A percentile compares a stretch with the other conserved stretches of the same genome.
phyloP scores from a whole-genome alignment of 2,113 vertebrate species.

The Carassius auratus region DNA sequence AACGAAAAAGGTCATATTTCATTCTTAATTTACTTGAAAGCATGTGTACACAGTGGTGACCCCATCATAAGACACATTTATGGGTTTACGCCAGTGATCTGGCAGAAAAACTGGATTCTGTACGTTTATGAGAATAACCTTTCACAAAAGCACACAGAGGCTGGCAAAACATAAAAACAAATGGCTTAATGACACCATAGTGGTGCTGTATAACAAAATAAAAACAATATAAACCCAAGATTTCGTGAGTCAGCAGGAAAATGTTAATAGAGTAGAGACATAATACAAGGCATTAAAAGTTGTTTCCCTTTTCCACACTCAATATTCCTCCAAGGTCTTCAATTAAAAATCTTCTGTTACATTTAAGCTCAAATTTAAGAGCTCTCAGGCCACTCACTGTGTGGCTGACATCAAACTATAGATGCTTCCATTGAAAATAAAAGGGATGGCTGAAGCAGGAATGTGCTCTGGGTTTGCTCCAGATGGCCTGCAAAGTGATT shows the following conservation, averaged over 20 bases:
- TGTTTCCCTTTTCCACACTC: background rate
- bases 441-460: slow-evolving; percentile 64
- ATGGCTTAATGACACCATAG: background rate
- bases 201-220: background rate
- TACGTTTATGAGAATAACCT: background rate
- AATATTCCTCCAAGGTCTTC: slow-evolving; percentile 37
- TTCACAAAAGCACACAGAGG: background rate
- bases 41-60: slow-evolving; percentile 1
- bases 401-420: slow-evolving; percentile 49
- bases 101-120: slow-evolving; percentile 13
- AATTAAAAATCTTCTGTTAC: slow-evolving; percentile 43
- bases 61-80: background rate
- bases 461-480: slow-evolving; percentile 68
- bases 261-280: background rate
- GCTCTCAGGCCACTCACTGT: slow-evolving; percentile 15
- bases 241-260: slow-evolving; percentile 3
- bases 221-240: background rate
- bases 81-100: background rate
- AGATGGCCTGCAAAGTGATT: slow-evolving; percentile 68
- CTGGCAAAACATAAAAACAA: slow-evolving; percentile 18
- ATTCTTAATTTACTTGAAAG: slow-evolving; percentile 33
- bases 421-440: slow-evolving; percentile 62
- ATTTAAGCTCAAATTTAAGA: slow-evolving; percentile 38
- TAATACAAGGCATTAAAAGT: background rate
- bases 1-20: slow-evolving; percentile 22